Evolutionary conservation across 1,140 invertebrate genomes (phyloP), one percentile per base, ranked within the genome.

Genomic region (Meloidogyne exigua): DNA sequence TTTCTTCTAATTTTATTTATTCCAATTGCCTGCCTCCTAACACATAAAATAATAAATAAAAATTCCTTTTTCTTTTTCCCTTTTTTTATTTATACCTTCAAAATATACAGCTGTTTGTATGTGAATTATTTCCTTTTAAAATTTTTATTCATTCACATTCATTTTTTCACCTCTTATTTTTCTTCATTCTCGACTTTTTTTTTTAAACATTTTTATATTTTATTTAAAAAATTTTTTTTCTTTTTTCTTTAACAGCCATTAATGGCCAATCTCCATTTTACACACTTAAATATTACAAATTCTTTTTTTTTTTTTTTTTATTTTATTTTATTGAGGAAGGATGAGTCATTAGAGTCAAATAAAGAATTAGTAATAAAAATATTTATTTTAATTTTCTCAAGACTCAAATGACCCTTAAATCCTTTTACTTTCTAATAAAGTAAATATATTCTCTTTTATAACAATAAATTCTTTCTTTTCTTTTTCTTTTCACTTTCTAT

Each of bases 151-250:
- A 57, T 57, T 57, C 49, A 57, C 49, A 18, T n/a, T n/a, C 44
- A 15, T n/a, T 18, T 18, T 18, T 18, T 49, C 15, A 15, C 44
- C 44, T 18, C 5, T 49, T 44, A 2, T 44, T 10, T 49, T 44
- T 49, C 44, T n/a, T 57, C 18, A n/a, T 57, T 57, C 44, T 57
- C 18, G 7, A 9, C 18, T 57, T 57, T n/a, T 57, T n/a, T n/a
- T n/a, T 57, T 57, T n/a, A 57, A 57, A 57, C 18, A n/a, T n/a
- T 57, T 57, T 57, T 57, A 57, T 57, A n/a, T n/a, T 57, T n/a
- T 18, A 15, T 49, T 49, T 49, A 18, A 49, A 18, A 57, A n/a
- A n/a, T n/a, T n/a, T 57, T 57, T n/a, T 57, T n/a, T 18, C 44
- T 49, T 57, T 57, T 57, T n/a, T n/a, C 7, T 7, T n/a, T n/a